Conservation (phyloP, 1,140 invertebrate genomes). For the Drosophila mayri region DNA sequence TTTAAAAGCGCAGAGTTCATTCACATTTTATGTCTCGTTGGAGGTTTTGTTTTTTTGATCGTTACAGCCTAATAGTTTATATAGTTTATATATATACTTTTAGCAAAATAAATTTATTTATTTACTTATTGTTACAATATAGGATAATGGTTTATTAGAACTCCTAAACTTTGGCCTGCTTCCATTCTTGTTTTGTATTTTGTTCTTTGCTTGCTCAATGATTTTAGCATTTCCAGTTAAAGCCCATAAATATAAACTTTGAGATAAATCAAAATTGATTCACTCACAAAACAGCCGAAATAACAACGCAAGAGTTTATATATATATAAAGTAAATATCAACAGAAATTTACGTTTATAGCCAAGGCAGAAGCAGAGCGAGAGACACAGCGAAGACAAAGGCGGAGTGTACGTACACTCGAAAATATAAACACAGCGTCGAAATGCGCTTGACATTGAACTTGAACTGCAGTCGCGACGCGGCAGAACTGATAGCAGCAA, state of each 20-base stretch:
- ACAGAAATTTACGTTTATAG: constrained; percentile 58
- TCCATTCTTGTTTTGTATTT: too few relatives aligned
- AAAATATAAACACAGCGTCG: constrained; percentile 51
- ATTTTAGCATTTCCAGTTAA: constrained; percentile 1
- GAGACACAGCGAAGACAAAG: constrained; percentile 41
- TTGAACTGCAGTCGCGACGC: constrained; percentile 75
- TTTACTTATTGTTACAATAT: too few relatives aligned
- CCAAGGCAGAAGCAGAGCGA: constrained; percentile 10
- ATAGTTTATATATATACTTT: too few relatives aligned
- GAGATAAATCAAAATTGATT: constrained; percentile 35
- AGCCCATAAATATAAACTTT: constrained; percentile 5
- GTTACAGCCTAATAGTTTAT: constrained; percentile 26
- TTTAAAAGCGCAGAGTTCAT: constrained; percentile 3
- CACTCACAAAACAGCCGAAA: constrained; percentile 6
- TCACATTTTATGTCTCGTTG: constrained; percentile 13
- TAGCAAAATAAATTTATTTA: too few relatives aligned
- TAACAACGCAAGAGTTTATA: constrained; percentile 30
- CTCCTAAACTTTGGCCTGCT: too few relatives aligned
- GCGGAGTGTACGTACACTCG: constrained; percentile 17
- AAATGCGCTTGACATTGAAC: constrained; percentile 84
- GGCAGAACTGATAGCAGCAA: constrained; percentile 32
- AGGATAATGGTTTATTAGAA: too few relatives aligned
- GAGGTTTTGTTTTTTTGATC: background rate
- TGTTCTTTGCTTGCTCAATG: background rate
- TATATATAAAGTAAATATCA: constrained; percentile 60